Evolutionary conservation across 1,140 invertebrate genomes (phyloP), one percentile per base, ranked within the genome.

Genomic region (Scaptodrosophila lebanonensis): DNA sequence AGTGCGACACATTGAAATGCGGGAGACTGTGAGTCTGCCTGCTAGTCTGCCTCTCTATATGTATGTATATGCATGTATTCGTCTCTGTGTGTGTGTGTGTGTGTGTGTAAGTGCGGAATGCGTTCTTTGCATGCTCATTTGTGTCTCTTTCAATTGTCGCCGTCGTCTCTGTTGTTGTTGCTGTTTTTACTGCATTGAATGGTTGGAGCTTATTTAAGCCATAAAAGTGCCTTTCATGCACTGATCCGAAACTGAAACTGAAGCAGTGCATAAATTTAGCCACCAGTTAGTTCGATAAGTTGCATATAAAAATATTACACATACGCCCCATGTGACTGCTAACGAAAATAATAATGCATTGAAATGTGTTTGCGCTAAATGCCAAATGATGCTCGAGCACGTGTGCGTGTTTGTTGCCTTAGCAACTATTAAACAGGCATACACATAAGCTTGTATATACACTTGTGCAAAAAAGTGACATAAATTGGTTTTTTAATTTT

Each of bases 51-150:
- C 15, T n/a, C 49, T 40, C 33, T 20, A 42, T 57, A 43, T 20
- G 51, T 27, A 15, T 6, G 9, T 33, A 20, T 35, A 18, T 11
- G 15, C n/a, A 11, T 33, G 27, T 27, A 11, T 9, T 16, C 15
- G 32, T 8, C 9, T 33, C 15, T 3, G 15, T 56, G 29, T 32
- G 18, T 45, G 52, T 42, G 6, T 36, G 36, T 33, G 43, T 52
- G 60, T 65, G 48, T 57, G 48, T 47, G 53, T 53, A 45, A 48
- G 71, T 65, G 69, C 82, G 73, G 3, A 4, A 66, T 72, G 65
- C 56, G 61, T 79, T 64, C 73, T 50, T 70, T 82, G 75, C 75
- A 66, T 79, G 75, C 75, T 79, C 75, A 79, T 79, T 79, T 79
- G 61, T 82, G 75, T 75, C 75, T 67, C 42, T 72, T 82, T 79